Conservation (phyloP, 2,113 vertebrate species). For the Neolamprologus tretocephalus region DNA sequence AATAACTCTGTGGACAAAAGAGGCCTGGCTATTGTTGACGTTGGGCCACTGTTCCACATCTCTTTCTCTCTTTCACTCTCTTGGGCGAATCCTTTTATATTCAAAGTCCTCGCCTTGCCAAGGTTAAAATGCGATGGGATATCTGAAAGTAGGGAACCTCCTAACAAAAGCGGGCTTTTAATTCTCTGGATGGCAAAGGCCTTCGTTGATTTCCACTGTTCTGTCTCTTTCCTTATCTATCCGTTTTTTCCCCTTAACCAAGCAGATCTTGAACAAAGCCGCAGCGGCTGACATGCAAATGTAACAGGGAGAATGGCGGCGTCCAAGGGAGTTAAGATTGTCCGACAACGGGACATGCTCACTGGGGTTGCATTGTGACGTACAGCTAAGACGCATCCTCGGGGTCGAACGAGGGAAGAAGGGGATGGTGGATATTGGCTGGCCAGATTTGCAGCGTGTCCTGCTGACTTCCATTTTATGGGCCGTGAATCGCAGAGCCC, state of each 20-base stretch:
- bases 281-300: slow-evolving; percentile 48
- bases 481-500: slow-evolving; percentile 66
- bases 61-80: slow-evolving; percentile 45
- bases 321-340: slow-evolving; percentile 52
- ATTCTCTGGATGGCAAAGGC: slow-evolving; percentile 39
- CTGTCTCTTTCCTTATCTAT: slow-evolving; percentile 38
- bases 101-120: slow-evolving; percentile 50
- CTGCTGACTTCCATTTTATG: slow-evolving; percentile 75
- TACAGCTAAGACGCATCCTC: slow-evolving; percentile 38
- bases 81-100: slow-evolving; percentile 62
- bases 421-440: slow-evolving; percentile 54
- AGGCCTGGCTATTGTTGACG: slow-evolving; percentile 54
- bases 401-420: slow-evolving; percentile 13
- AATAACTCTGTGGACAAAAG: slow-evolving; percentile 63
- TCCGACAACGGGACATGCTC: slow-evolving; percentile 48
- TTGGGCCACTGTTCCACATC: slow-evolving; percentile 39
- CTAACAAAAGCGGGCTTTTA: slow-evolving; percentile 36
- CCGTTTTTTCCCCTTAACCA: slow-evolving; percentile 16
- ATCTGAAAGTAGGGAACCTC: slow-evolving; percentile 51
- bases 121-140: slow-evolving; percentile 65
- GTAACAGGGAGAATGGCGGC: slow-evolving; percentile 21
- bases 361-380: slow-evolving; percentile 57
- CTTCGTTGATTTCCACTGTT: slow-evolving; percentile 23
- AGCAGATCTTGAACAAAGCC: slow-evolving; percentile 36
- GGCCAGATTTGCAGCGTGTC: slow-evolving; percentile 63